Base-by-base conservation (phyloP, 92 coral and sea anemone species). In the Bergia sp. region DNA sequence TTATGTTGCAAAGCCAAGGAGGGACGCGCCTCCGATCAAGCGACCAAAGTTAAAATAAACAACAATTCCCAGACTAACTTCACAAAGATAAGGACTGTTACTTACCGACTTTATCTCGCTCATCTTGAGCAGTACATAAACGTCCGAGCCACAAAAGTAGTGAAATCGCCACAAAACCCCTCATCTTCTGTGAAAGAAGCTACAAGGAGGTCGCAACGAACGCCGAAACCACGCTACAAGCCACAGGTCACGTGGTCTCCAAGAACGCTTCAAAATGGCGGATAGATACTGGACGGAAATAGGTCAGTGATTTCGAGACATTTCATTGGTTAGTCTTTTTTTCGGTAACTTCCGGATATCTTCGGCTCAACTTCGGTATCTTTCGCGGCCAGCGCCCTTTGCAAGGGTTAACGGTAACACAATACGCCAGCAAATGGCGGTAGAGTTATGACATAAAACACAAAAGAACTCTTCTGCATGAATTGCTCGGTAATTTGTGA, bases 211-310 rank as follows among this genome's bases (percentile, higher is more conserved):
- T 83, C 78, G 64, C 87, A 83, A 83, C 79, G 66, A 84, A 84
- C 79, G 79, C 66, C 77, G 79, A 84, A 84, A 84, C 87, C 87
- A 84, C 87, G 87, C 87, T 84, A 44, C 87, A 69, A 71, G 79
- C 76, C 41, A 65, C 77, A 84, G 67, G 87, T 84, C 87, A 84
- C 87, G 87, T 84, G 87, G 78, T 84, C 20, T 84, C 65, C 42
- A 29, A 37, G 77, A 84, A 45, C 38, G 61, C 47, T 71, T 71
- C 87, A 76, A 76, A 15, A 76, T 76, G 79, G 79, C 79, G 45
- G 79, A 76, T 38, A 39, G 3, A 18, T 38, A 41, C 77, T 20
- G 77, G 57, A 2, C 41, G 41, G 37, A 3, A 47, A 29, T 40
- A 53, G 43, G n/a, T 10, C 42, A 10, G 23, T 7, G 66, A 43